Evolutionary conservation across 1,140 invertebrate genomes (phyloP), one percentile per base, ranked within the genome.

Genomic region (Trichonephila clavata): DNA sequence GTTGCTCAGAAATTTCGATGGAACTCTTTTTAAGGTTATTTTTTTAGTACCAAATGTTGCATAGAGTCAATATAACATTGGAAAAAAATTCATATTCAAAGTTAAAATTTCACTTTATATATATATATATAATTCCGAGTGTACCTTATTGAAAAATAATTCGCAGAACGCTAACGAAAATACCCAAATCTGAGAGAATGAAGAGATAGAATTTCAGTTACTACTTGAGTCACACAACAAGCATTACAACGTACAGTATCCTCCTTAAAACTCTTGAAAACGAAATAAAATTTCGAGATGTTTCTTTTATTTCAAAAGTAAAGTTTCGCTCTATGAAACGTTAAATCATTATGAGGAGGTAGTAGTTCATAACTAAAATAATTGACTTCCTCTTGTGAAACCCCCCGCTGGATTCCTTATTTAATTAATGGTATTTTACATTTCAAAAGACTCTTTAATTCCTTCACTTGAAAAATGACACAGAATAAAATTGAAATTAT

Each of bases 321-420:
- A 77, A 77, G 24, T 77, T 39, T 77, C 5, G 68, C 27, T 77
- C 27, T 27, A 14, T 32, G 68, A 13, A 32, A 27, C 39, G 68
- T 77, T 77, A 77, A 77, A 77, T 39, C 68, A 77, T 77, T 77
- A 16, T 77, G 32, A 77, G 68, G 68, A 77, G 32, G 32, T 2
- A 77, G 68, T 13, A 39, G 24, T 77, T 20, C 68, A 77, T 77
- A 77, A 77, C 27, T 77, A 32, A 13, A 13, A 18, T 77, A 77
- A 77, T 77, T 77, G 68, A 27, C 68, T 14, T 32, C 68, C 68
- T 77, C 68, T 77, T 77, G 10, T 18, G 32, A 77, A 77, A 32
- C 68, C 68, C 7, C 32, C 14, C n/a, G n/a, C 32, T 3, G 68
- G 32, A 77, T 77, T 77, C 32, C 24, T 77, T 32, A 77, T 77